These are phyloP conservation scores for Ptilorrhoa leucosticta DNA, from an alignment of 2,113 vertebrate genomes.

Conservation along the genomic window DNA sequence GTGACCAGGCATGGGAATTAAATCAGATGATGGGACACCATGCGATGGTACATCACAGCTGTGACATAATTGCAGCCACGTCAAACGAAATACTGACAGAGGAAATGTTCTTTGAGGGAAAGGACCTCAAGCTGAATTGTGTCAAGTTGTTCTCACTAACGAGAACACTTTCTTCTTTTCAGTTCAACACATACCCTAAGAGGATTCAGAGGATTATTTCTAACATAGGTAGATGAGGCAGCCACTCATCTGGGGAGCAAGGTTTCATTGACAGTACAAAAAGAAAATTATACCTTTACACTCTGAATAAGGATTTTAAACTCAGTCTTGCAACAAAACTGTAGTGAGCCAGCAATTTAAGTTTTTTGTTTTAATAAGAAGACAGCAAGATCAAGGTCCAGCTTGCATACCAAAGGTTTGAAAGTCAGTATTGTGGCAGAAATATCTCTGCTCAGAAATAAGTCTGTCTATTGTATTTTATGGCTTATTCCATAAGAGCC, in stretches of 20 bases:
- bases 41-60: not conserved
- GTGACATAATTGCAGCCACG: not conserved
- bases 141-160: not conserved
- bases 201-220: not conserved
- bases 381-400: not conserved
- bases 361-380: not conserved
- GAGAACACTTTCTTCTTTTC: not conserved
- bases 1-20: not conserved
- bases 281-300: not conserved
- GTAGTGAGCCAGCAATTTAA: not conserved
- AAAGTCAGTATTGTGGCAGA: not conserved
- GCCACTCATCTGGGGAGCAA: not conserved
- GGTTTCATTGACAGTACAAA: not conserved
- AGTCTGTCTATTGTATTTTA: not conserved
- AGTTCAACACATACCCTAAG: not conserved
- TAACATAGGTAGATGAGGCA: not conserved
- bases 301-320: not conserved
- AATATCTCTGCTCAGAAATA: not conserved
- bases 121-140: not conserved
- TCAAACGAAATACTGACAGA: not conserved
- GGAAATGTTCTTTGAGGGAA: not conserved
- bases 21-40: not conserved
- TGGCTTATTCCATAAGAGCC: not conserved
- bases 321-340: not conserved
- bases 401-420: not conserved